Conservation (phyloP, 2,888 invertebrate species). For the Rhodophaea formosa region DNA sequence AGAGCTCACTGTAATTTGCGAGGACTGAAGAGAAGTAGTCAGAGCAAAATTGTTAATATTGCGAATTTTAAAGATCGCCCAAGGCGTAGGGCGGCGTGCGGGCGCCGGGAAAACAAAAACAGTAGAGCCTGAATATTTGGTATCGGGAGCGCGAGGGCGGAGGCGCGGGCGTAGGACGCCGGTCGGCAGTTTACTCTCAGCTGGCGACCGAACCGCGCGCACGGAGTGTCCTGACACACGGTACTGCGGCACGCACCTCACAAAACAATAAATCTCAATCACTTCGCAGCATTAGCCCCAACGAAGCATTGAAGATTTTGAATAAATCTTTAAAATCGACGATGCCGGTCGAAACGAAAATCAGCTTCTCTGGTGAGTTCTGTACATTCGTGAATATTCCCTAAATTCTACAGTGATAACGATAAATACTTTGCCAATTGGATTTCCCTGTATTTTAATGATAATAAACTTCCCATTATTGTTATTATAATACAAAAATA, state of each 20-base stretch:
- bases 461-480: background rate
- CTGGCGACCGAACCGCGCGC: slow-evolving; percentile 59
- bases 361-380: slow-evolving; percentile 76
- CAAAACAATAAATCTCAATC: slow-evolving; percentile 31
- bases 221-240: slow-evolving; percentile 37
- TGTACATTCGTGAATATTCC: slow-evolving; percentile 17
- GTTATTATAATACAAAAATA: background rate
- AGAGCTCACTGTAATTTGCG: background rate
- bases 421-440: background rate
- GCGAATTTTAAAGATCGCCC: slow-evolving; percentile 25
- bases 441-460: background rate
- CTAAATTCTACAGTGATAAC: background rate
- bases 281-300: slow-evolving; percentile 27
- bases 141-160: slow-evolving; percentile 54
- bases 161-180: slow-evolving; percentile 43
- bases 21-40: slow-evolving; percentile 15
- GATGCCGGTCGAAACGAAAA: slow-evolving; percentile 77
- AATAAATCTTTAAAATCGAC: slow-evolving; percentile 31
- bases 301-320: slow-evolving; percentile 25
- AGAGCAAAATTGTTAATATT: slow-evolving; percentile 36
- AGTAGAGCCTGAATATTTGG: slow-evolving; percentile 35
- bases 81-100: slow-evolving; percentile 33
- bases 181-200: slow-evolving; percentile 64
- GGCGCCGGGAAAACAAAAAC: slow-evolving; percentile 51
- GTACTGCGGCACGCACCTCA: slow-evolving; percentile 48